Evolutionary conservation across 2,888 invertebrate genomes (phyloP), one percentile per base, ranked within the genome.

Genomic region (Lydus trimaculatus): DNA sequence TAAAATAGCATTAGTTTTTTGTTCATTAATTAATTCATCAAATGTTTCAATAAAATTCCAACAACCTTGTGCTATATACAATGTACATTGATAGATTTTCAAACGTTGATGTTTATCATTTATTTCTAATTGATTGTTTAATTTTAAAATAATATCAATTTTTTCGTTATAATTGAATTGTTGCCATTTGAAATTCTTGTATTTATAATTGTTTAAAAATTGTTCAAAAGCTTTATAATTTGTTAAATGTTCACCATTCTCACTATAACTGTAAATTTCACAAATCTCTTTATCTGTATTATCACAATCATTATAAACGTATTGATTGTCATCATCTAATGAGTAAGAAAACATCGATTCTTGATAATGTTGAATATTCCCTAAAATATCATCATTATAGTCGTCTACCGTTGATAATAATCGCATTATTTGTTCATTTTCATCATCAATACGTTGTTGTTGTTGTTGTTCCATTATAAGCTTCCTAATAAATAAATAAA

Each of bases 61-160:
- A 61, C 70, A 63, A 28, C 72, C 72, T 31, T 70, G 66, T 43
- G 63, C 70, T 9, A 72, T 70, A 25, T 63, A 68, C 48, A 72
- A 61, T 20, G 64, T 31, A n/a, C 31, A 31, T 43, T 48, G 58
- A 11, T 64, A 23, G 2, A 70, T 56, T 39, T 20, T 59, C 56
- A 70, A 33, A 48, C 65, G 33, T 15, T 39, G 7, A n/a, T 2
- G 15, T 2, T 62, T 28, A 28, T 66, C 39, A 13, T n/a, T 63
- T 13, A 61, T 56, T 28, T 72, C 70, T 5, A 72, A 64, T 60
- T 68, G 48, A 28, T 70, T 63, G 60, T 68, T 63, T 13, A 72
- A 58, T 36, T n/a, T 58, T 43, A 61, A 15, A 0, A 72, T 63
- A 9, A 66, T 36, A 17, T 56, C 31, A 6, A n/a, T 25, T 36